phyloP scores from a whole-genome alignment of 2,888 invertebrate genomes.

The Hydriomena furcata region DNA sequence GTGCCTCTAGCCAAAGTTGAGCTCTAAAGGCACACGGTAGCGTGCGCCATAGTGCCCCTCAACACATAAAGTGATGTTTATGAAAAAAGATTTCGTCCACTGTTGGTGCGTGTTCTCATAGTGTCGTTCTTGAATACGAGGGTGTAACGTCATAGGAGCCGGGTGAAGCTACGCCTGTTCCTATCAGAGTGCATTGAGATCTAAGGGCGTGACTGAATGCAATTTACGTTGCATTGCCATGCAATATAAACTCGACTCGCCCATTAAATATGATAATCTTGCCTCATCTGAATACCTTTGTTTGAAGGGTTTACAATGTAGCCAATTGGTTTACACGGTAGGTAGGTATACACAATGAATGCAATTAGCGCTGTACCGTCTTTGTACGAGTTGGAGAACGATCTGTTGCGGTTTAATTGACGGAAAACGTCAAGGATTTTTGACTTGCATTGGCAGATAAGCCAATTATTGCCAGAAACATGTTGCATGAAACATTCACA shows the following conservation, averaged over 20 bases:
- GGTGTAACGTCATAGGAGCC: too few relatives aligned
- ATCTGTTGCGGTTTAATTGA: neutral
- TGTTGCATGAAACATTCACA: too few relatives aligned
- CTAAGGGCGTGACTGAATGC: constrained; percentile 30
- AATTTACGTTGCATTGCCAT: constrained; percentile 18
- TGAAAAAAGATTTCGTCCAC: too few relatives aligned
- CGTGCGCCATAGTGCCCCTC: too few relatives aligned
- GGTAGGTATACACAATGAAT: too few relatives aligned
- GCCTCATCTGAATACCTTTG: constrained; percentile 34
- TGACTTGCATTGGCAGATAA: neutral
- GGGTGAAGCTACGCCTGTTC: neutral
- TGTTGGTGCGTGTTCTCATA: too few relatives aligned
- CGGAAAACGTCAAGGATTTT: neutral
- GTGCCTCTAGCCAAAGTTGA: too few relatives aligned
- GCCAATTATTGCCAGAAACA: too few relatives aligned
- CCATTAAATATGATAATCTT: constrained; percentile 35
- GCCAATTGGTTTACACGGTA: constrained; percentile 1
- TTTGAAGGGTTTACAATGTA: constrained; percentile 20
- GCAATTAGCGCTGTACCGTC: neutral
- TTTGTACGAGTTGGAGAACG: too few relatives aligned
- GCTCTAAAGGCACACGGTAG: too few relatives aligned
- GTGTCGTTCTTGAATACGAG: too few relatives aligned
- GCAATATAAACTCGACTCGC: constrained; percentile 24
- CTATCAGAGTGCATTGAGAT: constrained; percentile 26
- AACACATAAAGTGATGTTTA: too few relatives aligned